A percentile compares a stretch with the other conserved stretches of the same genome.
phyloP scores from a whole-genome alignment of 2,113 vertebrate species.

The Lethenteron camtschaticum region DNA sequence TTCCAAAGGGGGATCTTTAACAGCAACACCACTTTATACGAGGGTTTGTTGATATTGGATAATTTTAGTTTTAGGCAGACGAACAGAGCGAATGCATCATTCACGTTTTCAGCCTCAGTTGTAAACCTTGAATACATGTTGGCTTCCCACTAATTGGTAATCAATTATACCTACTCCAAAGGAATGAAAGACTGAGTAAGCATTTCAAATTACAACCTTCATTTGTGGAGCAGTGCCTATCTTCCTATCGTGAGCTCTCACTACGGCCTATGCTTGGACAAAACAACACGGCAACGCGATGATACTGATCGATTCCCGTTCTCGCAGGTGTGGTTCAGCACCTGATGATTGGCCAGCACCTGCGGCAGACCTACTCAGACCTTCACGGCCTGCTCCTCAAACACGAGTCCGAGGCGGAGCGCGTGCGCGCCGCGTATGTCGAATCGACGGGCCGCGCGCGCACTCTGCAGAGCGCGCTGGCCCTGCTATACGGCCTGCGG shows the following conservation, averaged over 20 bases:
- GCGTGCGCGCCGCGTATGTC: conserved; percentile 46
- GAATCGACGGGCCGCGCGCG: conserved; percentile 81
- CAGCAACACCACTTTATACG: too few species aligned
- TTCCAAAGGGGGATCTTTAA: too few species aligned
- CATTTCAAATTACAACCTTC: neutral
- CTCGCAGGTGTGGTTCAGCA: conserved; percentile 68
- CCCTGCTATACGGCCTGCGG: conserved; percentile 56
- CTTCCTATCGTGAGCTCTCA: neutral
- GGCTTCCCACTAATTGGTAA: too few species aligned
- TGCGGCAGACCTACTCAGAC: conserved; percentile 48
- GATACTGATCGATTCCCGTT: too few species aligned
- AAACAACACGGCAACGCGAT: neutral
- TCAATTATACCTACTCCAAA: too few species aligned
- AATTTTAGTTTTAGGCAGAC: too few species aligned
- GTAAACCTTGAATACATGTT: too few species aligned
- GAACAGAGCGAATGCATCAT: too few species aligned
- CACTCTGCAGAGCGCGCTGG: conserved; percentile 68
- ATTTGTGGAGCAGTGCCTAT: neutral
- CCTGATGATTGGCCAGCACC: conserved; percentile 50
- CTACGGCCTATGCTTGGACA: neutral
- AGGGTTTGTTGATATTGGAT: too few species aligned
- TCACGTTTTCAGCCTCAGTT: too few species aligned
- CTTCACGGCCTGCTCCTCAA: conserved; percentile 35
- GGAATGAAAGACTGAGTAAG: too few species aligned
- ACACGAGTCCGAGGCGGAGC: conserved; percentile 26